Conservation (phyloP, 2,113 vertebrate genomes). For the Cacatua alba region DNA sequence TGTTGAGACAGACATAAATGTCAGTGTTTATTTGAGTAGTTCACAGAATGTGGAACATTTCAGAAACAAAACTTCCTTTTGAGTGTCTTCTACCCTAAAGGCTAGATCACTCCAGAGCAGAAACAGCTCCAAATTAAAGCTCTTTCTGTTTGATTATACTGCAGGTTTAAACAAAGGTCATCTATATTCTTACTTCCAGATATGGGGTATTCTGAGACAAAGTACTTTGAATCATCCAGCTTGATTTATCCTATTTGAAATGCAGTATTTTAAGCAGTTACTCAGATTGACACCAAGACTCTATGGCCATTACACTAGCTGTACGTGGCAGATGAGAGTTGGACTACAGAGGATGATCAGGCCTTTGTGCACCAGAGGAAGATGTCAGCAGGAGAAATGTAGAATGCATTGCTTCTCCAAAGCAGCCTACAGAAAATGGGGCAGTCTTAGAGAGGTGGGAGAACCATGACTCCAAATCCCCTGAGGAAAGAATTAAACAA, state of each 20-base stretch:
- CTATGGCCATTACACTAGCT: not conserved
- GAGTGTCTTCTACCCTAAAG: not conserved
- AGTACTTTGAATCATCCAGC: not conserved
- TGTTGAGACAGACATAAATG: not conserved
- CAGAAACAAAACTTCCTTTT: not conserved
- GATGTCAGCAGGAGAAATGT: not conserved
- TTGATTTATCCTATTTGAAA: not conserved
- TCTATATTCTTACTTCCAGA: not conserved
- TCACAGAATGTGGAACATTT: not conserved
- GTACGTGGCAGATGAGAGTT: not conserved
- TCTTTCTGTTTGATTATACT: not conserved
- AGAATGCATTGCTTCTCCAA: not conserved
- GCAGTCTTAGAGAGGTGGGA: not conserved
- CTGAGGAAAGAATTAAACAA: not conserved
- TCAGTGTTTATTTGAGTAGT: not conserved
- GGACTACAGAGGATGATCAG: not conserved
- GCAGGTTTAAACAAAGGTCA: not conserved
- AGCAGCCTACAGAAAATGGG: not conserved
- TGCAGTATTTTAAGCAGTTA: not conserved
- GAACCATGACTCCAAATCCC: not conserved
- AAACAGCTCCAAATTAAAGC: not conserved
- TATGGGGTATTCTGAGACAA: not conserved
- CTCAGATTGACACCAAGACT: not conserved
- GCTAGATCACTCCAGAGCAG: not conserved
- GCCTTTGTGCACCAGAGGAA: not conserved